Evolutionary conservation across 2,113 vertebrate genomes (phyloP).

Genomic region (Microtus ochrogaster): DNA sequence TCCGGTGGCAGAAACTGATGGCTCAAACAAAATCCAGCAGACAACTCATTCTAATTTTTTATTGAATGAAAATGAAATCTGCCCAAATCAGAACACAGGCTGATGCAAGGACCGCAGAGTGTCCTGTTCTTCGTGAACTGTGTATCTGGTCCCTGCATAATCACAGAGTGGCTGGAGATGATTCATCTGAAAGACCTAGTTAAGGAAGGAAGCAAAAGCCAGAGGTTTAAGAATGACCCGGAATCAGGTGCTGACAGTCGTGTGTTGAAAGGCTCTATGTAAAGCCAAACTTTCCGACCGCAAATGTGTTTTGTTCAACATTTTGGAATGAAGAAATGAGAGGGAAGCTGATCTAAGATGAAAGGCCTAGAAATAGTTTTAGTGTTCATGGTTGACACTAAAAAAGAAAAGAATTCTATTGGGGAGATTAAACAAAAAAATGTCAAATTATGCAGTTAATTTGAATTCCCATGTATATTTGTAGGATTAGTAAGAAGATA

Average conservation of each 20-base stretch:
- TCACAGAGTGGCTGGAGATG: conserved; percentile 69
- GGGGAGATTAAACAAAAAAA: conserved; percentile 65
- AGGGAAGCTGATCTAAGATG: conserved; percentile 59
- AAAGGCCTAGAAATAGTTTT: conserved; percentile 73
- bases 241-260: conserved; percentile 81
- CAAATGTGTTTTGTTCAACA: conserved; percentile 75
- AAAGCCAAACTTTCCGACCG: conserved; percentile 80
- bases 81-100: conserved; percentile 45
- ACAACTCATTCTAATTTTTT: conserved; percentile 35
- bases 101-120: neutral
- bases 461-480: conserved; percentile 66
- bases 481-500: conserved; percentile 54
- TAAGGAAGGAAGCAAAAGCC: conserved; percentile 81
- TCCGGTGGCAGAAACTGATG: conserved; percentile 15
- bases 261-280: conserved; percentile 77
- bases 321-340: conserved; percentile 70
- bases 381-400: conserved; percentile 56
- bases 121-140: conserved; percentile 25
- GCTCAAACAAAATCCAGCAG: neutral
- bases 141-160: conserved; percentile 35
- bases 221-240: conserved; percentile 78
- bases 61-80: conserved; percentile 12
- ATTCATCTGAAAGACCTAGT: conserved; percentile 78
- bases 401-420: conserved; percentile 58
- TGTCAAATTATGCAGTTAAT: conserved; percentile 55